Evolutionary conservation across 2,888 invertebrate species (phyloP), one percentile per base, ranked within the genome.

Genomic region (Dicranocentrus wangi): DNA sequence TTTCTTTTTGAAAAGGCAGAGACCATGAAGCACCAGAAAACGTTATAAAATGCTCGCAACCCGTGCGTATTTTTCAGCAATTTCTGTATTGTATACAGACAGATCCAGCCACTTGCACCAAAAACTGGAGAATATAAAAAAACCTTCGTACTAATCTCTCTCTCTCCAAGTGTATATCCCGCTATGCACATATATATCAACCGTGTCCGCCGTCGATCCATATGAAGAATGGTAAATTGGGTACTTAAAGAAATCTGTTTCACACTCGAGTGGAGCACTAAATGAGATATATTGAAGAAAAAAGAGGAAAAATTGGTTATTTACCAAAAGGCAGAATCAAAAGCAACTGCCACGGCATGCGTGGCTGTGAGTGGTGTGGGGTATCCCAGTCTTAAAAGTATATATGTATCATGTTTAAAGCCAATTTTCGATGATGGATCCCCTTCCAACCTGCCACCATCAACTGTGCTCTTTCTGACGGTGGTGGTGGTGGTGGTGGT

Each of bases 401-500:
- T n/a, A 51, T 51, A 15, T 63, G 42, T 42, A 42, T 55, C 53
- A 51, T 69, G 53, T 55, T 53, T 51, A 69, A 47, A 55, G 53
- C 69, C 69, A 69, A 69, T 69, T 69, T 69, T 55, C 63, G 55
- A 69, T 69, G 69, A 69, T 69, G 53, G 32, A 69, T 69, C 27
- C 39, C 27, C 39, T 63, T 28, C 39, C 32, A 39, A 63, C 63
- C 32, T 63, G 63, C 32, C 63, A 39, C 39, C 58, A 58, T 58
- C 58, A 58, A 19, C 65, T 39, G 21, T 19, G n/a, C n/a, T n/a
- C n/a, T 47, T 2, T 47, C 3, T 47, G 47, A 2, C 15, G 15
- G 13, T 15, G 13, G 15, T 17, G 3, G 3, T 28, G 32, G 61
- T 28, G n/a, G n/a, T n/a, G n/a, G 43, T 7, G 19, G 66, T 66